phyloP scores from a whole-genome alignment of 2,888 invertebrate genomes.

The Allolobophora icterica region DNA sequence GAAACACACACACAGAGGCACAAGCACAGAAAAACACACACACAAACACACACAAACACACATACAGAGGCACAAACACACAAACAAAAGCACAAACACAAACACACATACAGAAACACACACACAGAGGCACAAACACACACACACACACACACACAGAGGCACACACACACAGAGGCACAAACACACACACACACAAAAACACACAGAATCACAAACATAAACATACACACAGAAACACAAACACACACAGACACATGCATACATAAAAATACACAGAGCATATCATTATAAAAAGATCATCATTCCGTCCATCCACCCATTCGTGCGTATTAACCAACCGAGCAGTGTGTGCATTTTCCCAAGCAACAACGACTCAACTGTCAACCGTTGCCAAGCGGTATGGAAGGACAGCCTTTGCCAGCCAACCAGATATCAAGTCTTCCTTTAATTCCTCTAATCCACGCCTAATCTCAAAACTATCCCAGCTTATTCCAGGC shows the following conservation, averaged over 20 bases:
- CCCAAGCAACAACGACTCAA: neutral
- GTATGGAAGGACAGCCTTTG: neutral
- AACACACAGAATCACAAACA: neutral
- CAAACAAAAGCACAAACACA: neutral
- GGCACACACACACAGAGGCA: neutral
- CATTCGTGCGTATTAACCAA: neutral
- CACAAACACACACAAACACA: too few species aligned
- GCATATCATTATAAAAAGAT: neutral
- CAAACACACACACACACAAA: neutral
- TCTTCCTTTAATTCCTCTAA: neutral
- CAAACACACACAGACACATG: neutral
- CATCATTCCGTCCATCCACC: neutral
- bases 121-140: neutral
- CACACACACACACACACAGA: neutral
- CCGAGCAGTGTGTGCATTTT: neutral
- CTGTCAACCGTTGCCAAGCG: neutral
- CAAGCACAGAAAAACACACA: too few species aligned
- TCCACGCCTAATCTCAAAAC: constrained; percentile 7
- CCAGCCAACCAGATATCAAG: neutral
- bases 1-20: too few species aligned
- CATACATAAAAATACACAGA: neutral
- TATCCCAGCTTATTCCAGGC: neutral
- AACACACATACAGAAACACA: neutral
- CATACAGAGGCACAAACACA: too few species aligned
- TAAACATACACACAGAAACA: neutral